Evolutionary conservation across 2,797 vertebrate species (phyloP), one percentile per base, ranked within the genome.

Genomic region (Pampus argenteus): DNA sequence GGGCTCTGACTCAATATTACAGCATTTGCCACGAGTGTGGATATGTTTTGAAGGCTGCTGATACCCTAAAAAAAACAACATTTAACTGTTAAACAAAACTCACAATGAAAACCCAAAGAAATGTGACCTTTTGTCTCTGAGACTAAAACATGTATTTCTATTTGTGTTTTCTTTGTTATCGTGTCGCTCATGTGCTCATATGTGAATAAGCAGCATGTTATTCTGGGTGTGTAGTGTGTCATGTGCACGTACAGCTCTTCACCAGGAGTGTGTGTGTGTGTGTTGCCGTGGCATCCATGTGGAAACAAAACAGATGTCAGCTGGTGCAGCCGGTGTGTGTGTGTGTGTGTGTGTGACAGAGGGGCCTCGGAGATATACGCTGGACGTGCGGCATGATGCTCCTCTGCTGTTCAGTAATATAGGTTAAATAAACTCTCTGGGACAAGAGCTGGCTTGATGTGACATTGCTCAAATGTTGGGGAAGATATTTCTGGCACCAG

Each of bases 241-340:
- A 54, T 63, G 66, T 85, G 71, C 14, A 2, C 65, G 50, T 81
- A 6, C 74, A 77, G 88, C 67, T 71, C 59, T 44, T 83, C 60
- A 71, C 62, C 66, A 61, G 58, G 66, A 56, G 76, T 81, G 76
- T 80, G 64, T 60, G 61, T 28, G 62, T 67, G 57, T 38, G 54
- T 47, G 31, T 88, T 85, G 69, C 82, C 34, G 55, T 86, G 68
- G 78, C 70, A 82, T 76, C 69, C 48, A 6, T 54, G 63, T 77
- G 74, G 80, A 89, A 88, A 91, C 66, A 81, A 86, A 89, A 79
- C 91, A 91, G 81, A 93, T 93, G 91, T 91, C 63, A 76, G 85
- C 78, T 55, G 50, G 82, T 80, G 88, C 57, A 74, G 61, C 54
- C 68, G 28, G 40, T 50, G 80, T 63, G 36, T 83, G 81, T 82